Percentiles rank a stretch among this genome's conserved stretches.
These are phyloP conservation scores for Amphiprion clarkii DNA, from an alignment of 2,797 vertebrate species.

Conservation along the genomic window DNA sequence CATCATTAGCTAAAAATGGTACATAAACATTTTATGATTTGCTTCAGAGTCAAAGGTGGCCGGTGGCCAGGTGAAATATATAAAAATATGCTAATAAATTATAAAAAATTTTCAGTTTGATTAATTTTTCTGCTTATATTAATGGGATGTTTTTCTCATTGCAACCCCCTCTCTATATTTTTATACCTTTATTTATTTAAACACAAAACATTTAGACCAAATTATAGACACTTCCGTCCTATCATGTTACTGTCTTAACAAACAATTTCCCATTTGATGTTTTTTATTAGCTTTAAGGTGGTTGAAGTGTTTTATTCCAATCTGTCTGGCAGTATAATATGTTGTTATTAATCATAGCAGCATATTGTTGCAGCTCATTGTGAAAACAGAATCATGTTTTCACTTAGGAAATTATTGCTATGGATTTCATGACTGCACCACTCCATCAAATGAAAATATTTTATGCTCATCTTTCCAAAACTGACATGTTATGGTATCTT, in stretches of 20 bases:
- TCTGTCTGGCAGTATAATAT: background rate
- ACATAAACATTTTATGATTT: background rate
- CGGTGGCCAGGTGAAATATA: no score
- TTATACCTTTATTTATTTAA: background rate
- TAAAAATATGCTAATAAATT: background rate
- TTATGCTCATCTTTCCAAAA: no score
- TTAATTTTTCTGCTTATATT: background rate
- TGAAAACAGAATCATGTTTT: background rate
- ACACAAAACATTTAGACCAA: background rate
- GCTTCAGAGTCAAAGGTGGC: background rate
- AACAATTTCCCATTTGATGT: background rate
- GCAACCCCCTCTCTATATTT: background rate
- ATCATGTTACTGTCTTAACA: background rate
- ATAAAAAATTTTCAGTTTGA: background rate
- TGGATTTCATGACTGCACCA: background rate
- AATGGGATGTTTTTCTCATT: background rate
- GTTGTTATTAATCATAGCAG: background rate
- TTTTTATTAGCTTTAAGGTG: background rate
- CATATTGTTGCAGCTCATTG: background rate
- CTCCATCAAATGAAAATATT: background rate
- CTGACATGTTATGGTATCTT: no score
- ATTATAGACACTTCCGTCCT: slow-evolving; percentile 1
- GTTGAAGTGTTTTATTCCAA: background rate
- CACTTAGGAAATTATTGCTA: background rate
- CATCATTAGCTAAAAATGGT: background rate